Conservation (phyloP, 2,797 vertebrate genomes). For the Tinamus major region DNA sequence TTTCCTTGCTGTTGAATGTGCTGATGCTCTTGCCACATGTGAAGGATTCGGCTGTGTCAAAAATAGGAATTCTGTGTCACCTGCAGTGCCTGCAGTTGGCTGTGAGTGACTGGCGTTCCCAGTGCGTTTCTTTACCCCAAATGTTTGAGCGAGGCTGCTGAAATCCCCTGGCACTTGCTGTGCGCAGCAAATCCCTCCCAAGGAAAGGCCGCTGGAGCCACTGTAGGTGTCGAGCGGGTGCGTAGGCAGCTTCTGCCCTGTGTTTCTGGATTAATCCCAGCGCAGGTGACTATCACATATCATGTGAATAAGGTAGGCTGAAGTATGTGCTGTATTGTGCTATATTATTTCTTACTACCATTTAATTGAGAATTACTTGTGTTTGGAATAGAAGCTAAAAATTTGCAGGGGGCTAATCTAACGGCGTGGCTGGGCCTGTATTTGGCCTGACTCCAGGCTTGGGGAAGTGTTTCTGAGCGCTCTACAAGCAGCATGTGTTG, state of each 20-base stretch:
- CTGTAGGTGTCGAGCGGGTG: no score
- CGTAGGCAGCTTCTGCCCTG: no score
- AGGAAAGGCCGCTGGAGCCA: neutral
- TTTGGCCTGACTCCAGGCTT: neutral
- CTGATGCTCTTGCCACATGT: neutral
- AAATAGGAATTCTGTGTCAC: neutral
- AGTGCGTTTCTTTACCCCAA: neutral
- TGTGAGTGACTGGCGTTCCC: neutral
- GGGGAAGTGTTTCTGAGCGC: neutral
- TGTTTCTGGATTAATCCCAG: neutral
- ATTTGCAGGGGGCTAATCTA: neutral
- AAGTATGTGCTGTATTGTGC: neutral
- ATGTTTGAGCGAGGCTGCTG: neutral
- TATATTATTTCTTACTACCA: neutral
- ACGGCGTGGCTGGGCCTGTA: neutral
- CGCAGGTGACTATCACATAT: rapidly evolving
- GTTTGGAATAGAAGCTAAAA: slow-evolving; percentile 12
- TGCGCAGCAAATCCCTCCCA: neutral
- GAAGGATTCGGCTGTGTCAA: neutral
- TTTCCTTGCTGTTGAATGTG: neutral
- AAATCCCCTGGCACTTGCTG: neutral
- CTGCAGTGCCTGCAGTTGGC: neutral
- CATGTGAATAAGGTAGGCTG: neutral
- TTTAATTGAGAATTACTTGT: neutral
- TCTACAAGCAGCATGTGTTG: neutral